Conservation (phyloP, 2,797 vertebrate genomes). For the Gephyroberyx darwinii region DNA sequence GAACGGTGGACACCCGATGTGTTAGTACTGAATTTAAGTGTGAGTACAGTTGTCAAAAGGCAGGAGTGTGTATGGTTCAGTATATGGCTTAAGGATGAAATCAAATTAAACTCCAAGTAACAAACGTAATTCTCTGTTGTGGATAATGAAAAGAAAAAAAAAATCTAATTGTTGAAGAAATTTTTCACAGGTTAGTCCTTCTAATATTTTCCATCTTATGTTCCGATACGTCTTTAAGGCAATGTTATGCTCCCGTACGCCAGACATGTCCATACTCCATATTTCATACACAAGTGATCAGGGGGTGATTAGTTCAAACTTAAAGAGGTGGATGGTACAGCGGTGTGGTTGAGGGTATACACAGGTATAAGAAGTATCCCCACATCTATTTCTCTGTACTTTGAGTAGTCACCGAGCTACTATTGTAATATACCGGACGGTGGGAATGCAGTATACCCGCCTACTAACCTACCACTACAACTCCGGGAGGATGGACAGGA, state of each 20-base stretch:
- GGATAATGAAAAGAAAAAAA: not conserved
- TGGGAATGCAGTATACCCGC: too few relatives aligned
- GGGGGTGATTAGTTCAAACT: not conserved
- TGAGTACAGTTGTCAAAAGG: conserved; percentile 2
- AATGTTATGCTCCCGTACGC: not conserved
- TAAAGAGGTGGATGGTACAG: not conserved
- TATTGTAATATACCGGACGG: not conserved
- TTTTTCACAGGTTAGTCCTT: conserved; percentile 1
- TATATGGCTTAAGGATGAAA: conserved; percentile 11
- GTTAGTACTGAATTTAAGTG: conserved; percentile 32
- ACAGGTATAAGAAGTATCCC: too few relatives aligned
- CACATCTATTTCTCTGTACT: too few relatives aligned
- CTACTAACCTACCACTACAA: not conserved
- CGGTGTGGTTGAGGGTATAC: not conserved
- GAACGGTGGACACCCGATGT: conserved; percentile 16
- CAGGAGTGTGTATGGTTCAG: conserved; percentile 11
- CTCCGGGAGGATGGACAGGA: too few relatives aligned
- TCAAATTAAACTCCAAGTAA: not conserved
- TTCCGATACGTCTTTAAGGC: not conserved
- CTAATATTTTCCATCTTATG: conserved; percentile 5
- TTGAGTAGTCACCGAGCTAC: not conserved
- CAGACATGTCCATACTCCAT: not conserved
- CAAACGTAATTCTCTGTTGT: not conserved
- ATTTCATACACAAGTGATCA: too few relatives aligned
- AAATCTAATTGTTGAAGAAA: not conserved